Evolutionary conservation across 2,113 vertebrate species (phyloP).

Genomic region (Meleagris gallopavo): DNA sequence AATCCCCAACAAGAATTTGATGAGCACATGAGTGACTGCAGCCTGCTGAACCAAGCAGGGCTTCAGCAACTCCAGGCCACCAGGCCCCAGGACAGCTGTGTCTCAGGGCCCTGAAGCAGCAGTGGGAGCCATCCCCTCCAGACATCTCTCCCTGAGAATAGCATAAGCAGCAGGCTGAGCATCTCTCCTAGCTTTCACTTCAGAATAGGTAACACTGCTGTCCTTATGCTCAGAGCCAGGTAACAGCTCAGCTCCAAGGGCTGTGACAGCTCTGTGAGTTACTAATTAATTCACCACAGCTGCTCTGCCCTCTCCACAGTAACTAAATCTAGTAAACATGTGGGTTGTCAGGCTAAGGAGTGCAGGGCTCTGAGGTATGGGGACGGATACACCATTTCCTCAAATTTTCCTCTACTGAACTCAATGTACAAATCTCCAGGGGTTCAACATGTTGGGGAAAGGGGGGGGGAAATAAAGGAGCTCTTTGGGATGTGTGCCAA

Average conservation of each 20-base stretch:
- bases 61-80: background rate
- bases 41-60: background rate
- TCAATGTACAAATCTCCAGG: background rate
- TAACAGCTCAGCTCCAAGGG: background rate
- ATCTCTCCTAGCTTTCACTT: background rate
- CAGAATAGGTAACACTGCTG: background rate
- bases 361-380: background rate
- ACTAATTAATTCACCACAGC: constrained; percentile 29
- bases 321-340: background rate
- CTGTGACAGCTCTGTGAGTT: background rate
- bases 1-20: background rate
- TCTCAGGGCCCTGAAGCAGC: background rate
- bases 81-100: background rate
- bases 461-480: background rate
- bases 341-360: background rate
- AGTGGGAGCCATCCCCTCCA: background rate
- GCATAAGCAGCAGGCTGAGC: background rate
- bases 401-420: background rate
- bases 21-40: background rate
- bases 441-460: background rate
- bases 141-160: background rate
- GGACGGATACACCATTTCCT: background rate
- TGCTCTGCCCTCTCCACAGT: background rate
- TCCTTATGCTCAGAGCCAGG: background rate
- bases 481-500: background rate